These are phyloP conservation scores for Myotis vivesi DNA, from an alignment of 2,797 vertebrate species.

Conservation along the genomic window DNA sequence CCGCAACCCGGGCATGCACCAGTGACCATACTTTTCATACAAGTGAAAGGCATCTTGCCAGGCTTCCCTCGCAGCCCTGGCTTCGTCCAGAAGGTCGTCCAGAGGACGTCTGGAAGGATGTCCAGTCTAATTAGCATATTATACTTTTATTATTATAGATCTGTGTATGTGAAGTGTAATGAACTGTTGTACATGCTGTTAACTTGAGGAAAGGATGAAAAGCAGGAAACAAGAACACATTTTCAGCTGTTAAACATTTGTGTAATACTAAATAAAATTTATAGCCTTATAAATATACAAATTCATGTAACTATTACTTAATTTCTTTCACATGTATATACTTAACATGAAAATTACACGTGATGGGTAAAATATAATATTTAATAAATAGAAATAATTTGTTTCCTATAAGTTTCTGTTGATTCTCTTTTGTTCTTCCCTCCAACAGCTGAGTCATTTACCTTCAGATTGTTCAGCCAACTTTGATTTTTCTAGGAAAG, in stretches of 20 bases:
- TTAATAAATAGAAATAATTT: slow-evolving; percentile 4
- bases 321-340: not conserved
- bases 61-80: no score
- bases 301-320: not conserved
- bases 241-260: slow-evolving; percentile 25
- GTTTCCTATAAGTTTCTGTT: not conserved
- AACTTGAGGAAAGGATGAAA: not conserved
- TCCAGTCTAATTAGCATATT: no score
- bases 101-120: no score
- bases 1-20: no score
- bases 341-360: not conserved
- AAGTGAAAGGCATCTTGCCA: no score
- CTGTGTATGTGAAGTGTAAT: not conserved
- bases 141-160: not conserved
- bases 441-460: slow-evolving; percentile 88
- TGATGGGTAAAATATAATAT: not conserved
- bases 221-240: not conserved
- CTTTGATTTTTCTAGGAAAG: slow-evolving; percentile 94
- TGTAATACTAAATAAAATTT: not conserved
- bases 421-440: slow-evolving; percentile 57
- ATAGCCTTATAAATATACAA: not conserved
- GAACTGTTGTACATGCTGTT: not conserved
- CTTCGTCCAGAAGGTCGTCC: no score
- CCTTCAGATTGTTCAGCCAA: slow-evolving; percentile 88
- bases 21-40: no score